Evolutionary conservation across 2,797 vertebrate genomes (phyloP).

Genomic region (Glyptemys insculpta): DNA sequence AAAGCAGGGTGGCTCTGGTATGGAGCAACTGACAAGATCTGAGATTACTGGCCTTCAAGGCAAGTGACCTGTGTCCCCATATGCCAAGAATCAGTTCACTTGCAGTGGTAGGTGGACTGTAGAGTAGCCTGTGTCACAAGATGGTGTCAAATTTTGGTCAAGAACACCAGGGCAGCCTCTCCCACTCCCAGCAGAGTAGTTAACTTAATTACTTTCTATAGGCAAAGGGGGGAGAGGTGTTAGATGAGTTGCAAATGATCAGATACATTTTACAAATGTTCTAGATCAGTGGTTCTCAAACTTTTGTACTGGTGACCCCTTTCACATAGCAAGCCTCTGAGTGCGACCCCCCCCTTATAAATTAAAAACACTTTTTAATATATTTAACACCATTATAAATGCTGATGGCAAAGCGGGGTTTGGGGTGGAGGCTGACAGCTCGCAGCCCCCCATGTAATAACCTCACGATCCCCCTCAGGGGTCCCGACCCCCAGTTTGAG

Average conservation of each 20-base stretch:
- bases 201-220: neutral
- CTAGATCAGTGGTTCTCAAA: too few species aligned
- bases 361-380: too few species aligned
- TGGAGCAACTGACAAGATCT: neutral
- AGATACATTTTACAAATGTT: neutral
- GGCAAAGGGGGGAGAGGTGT: neutral
- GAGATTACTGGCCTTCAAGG: neutral
- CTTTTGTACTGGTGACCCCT: too few species aligned
- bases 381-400: too few species aligned
- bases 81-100: neutral
- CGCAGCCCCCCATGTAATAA: too few species aligned
- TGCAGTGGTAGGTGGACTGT: neutral
- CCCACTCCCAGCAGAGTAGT: neutral
- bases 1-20: neutral
- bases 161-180: neutral
- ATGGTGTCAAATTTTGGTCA: neutral
- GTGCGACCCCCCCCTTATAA: too few species aligned
- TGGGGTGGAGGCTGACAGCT: too few species aligned
- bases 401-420: too few species aligned
- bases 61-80: accelerated
- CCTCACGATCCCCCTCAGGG: too few species aligned
- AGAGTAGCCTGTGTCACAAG: neutral
- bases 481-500: too few species aligned
- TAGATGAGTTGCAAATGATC: neutral
- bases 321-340: too few species aligned